Percentiles rank a stretch among this genome's conserved stretches.
These are phyloP conservation scores for Athetis lepigone DNA, from an alignment of 2,888 invertebrate species.

Conservation along the genomic window DNA sequence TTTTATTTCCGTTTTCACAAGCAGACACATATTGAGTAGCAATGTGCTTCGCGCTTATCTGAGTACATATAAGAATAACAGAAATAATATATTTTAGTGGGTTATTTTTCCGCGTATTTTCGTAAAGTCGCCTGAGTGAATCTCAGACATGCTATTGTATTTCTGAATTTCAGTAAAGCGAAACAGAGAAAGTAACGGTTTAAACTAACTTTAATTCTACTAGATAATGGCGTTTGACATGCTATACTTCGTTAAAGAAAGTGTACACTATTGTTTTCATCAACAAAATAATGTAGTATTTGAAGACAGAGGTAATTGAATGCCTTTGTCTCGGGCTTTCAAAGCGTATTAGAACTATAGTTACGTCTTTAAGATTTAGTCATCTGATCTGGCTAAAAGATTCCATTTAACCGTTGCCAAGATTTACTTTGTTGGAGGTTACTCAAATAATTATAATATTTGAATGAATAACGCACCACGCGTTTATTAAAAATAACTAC, in stretches of 20 bases:
- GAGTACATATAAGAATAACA: constrained; percentile 45
- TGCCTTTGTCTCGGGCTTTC: constrained; percentile 45
- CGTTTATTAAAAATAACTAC: constrained; percentile 6
- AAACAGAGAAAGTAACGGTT: background rate
- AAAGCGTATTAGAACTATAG: constrained; percentile 50
- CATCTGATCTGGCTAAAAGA: constrained; percentile 46
- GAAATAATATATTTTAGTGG: constrained; percentile 50
- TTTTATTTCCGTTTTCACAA: constrained; percentile 13
- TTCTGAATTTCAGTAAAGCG: constrained; percentile 8
- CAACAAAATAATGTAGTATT: constrained; percentile 48
- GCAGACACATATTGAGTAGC: constrained; percentile 27
- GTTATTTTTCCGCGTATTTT: constrained; percentile 55
- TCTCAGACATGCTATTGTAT: constrained; percentile 11
- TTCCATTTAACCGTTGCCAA: constrained; percentile 40
- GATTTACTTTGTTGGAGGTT: constrained; percentile 20
- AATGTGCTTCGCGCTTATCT: constrained; percentile 45
- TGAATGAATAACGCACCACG: background rate
- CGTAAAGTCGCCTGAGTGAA: constrained; percentile 49
- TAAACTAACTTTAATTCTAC: constrained; percentile 1
- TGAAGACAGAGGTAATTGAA: constrained; percentile 50
- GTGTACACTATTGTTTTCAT: constrained; percentile 33
- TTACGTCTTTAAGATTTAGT: constrained; percentile 50
- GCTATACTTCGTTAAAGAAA: constrained; percentile 15
- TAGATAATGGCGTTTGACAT: constrained; percentile 7
- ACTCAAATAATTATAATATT: constrained; percentile 11